Evolutionary conservation across 2,888 invertebrate species (phyloP).

Genomic region (Harmothoe impar): DNA sequence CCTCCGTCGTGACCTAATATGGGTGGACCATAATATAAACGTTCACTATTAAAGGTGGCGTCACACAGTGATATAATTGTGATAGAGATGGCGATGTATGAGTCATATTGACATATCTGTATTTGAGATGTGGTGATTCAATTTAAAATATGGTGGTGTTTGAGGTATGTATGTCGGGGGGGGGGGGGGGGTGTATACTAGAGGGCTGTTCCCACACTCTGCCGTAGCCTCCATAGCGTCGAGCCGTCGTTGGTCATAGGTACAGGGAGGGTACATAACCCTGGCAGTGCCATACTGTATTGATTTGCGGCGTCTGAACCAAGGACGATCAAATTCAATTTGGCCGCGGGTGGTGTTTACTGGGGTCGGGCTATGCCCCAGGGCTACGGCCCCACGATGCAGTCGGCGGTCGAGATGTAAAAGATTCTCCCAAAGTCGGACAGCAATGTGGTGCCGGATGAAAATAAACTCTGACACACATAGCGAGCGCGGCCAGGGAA

Average conservation of each 20-base stretch:
- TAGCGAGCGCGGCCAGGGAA: neutral
- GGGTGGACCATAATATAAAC: too few species aligned
- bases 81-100: too few species aligned
- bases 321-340: constrained; percentile 27
- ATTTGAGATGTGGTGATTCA: too few species aligned
- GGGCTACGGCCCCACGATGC: neutral
- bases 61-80: too few species aligned
- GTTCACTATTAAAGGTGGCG: too few species aligned
- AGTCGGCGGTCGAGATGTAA: neutral
- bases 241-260: neutral
- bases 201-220: neutral
- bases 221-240: neutral
- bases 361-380: neutral
- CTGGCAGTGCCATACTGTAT: neutral
- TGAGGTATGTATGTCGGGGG: neutral
- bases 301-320: constrained; percentile 7
- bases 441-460: neutral
- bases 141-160: too few species aligned
- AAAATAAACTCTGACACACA: neutral
- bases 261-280: neutral
- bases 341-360: constrained; percentile 25
- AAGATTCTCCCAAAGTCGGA: neutral
- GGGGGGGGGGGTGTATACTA: neutral
- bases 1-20: too few species aligned
- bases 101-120: too few species aligned